Conservation (phyloP, 1,140 invertebrate genomes). For the Solenopsis fugax region DNA sequence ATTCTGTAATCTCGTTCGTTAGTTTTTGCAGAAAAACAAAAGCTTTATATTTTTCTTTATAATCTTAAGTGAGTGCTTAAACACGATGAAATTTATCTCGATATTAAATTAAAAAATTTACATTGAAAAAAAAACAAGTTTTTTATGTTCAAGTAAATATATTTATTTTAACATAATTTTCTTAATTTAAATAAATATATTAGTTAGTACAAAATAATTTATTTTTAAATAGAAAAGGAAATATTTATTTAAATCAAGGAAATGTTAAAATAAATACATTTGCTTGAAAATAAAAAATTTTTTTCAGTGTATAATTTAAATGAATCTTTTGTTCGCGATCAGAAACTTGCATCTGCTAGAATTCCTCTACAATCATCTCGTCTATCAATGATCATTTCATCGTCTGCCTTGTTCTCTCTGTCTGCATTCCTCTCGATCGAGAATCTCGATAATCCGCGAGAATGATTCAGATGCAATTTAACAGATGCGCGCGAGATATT, state of each 20-base stretch:
- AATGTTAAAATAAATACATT: too few species aligned
- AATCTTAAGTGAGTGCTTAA: neutral
- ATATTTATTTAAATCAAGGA: too few species aligned
- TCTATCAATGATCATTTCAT: neutral
- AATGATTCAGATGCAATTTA: neutral
- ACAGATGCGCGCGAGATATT: neutral
- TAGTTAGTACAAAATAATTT: too few species aligned
- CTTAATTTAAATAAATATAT: too few species aligned
- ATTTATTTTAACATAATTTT: too few species aligned
- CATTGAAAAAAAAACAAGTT: neutral
- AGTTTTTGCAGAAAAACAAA: neutral
- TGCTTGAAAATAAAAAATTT: too few species aligned
- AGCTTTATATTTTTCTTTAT: neutral
- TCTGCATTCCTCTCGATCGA: neutral
- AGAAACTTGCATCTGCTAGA: neutral
- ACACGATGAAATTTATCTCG: neutral
- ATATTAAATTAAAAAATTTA: slow-evolving; percentile 26
- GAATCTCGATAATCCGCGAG: neutral
- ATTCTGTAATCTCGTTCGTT: neutral
- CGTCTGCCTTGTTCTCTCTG: neutral
- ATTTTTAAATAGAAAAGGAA: too few species aligned
- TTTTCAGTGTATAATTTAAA: neutral
- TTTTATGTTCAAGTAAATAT: too few species aligned
- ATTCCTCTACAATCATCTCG: neutral
- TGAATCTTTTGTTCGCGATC: neutral